A percentile compares a stretch with the other conserved stretches of the same genome.
phyloP scores from a whole-genome alignment of 1,140 invertebrate species.

The Drosophila kohkoa region DNA sequence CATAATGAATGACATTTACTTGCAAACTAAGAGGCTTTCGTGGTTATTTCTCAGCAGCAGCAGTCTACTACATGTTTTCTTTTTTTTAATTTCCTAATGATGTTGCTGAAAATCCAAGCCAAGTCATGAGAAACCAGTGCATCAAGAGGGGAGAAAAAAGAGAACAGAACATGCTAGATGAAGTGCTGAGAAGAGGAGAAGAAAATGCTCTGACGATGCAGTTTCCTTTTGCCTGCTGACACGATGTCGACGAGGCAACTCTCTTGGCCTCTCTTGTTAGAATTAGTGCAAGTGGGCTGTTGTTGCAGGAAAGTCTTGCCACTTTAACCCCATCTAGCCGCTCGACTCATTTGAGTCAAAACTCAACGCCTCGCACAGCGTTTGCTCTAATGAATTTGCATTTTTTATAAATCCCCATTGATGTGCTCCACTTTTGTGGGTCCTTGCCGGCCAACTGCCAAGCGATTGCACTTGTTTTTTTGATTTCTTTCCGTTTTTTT shows the following conservation, averaged over 20 bases:
- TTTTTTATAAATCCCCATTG: slow-evolving; percentile 83
- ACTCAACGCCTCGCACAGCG: slow-evolving; percentile 39
- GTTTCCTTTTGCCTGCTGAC: slow-evolving; percentile 45
- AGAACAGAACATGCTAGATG: neutral
- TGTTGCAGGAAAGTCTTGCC: too few relatives aligned
- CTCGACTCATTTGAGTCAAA: slow-evolving; percentile 32
- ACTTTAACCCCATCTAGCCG: neutral
- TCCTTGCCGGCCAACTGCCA: slow-evolving; percentile 43
- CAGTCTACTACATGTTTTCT: slow-evolving; percentile 19
- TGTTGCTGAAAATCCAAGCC: slow-evolving; percentile 42
- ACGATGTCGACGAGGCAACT: slow-evolving; percentile 18
- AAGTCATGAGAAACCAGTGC: slow-evolving; percentile 16
- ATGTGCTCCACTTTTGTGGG: slow-evolving; percentile 69
- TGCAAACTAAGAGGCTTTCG: slow-evolving; percentile 23
- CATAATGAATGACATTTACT: neutral
- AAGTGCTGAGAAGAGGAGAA: neutral
- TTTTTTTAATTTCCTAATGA: slow-evolving; percentile 75
- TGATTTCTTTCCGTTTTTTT: slow-evolving; percentile 4
- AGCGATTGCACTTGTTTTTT: slow-evolving; percentile 54
- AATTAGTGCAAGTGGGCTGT: slow-evolving; percentile 32
- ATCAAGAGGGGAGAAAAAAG: neutral
- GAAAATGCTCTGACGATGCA: slow-evolving; percentile 63
- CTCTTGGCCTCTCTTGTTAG: slow-evolving; percentile 45
- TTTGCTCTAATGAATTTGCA: slow-evolving; percentile 79
- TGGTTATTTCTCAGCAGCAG: slow-evolving; percentile 8